A percentile compares a stretch with the other conserved stretches of the same genome.
Evolutionary conservation across 2,888 invertebrate genomes (phyloP).

Genomic region (Conistra vaccinii): DNA sequence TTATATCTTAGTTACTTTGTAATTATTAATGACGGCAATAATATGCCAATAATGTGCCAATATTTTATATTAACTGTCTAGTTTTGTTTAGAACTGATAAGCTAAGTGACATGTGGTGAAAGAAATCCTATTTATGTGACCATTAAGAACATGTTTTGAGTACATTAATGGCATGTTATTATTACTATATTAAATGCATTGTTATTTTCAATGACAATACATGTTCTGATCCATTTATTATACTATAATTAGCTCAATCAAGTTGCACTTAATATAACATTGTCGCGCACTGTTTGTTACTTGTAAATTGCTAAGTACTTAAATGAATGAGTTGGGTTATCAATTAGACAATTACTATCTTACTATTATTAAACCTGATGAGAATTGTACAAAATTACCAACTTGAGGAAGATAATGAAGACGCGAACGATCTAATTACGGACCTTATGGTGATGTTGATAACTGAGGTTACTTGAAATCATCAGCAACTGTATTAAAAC

Average conservation of each 20-base stretch:
- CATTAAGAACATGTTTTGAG: slow-evolving; percentile 42
- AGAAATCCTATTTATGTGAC: slow-evolving; percentile 17
- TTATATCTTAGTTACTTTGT: slow-evolving; percentile 49
- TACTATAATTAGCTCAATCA: slow-evolving; percentile 21
- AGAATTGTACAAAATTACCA: slow-evolving; percentile 4
- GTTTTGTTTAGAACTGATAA: slow-evolving; percentile 53
- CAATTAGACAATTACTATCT: slow-evolving; percentile 3
- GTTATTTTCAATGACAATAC: slow-evolving; percentile 26
- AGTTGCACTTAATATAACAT: background rate
- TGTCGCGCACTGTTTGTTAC: slow-evolving; percentile 13
- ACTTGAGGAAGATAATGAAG: background rate
- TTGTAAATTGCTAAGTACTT: slow-evolving; percentile 1
- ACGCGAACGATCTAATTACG: background rate
- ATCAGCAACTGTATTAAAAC: too few relatives aligned
- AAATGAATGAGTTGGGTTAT: slow-evolving; percentile 16
- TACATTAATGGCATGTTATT: slow-evolving; percentile 13
- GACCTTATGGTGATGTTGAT: too few relatives aligned
- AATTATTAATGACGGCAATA: slow-evolving; percentile 44
- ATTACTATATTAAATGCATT: slow-evolving; percentile 37
- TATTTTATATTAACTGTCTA: slow-evolving; percentile 42
- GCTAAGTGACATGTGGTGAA: slow-evolving; percentile 19
- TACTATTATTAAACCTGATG: slow-evolving; percentile 16
- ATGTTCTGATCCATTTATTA: slow-evolving; percentile 10
- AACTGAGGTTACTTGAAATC: too few relatives aligned
- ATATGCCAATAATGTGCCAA: slow-evolving; percentile 39